These are phyloP conservation scores for Tuberolachnus salignus DNA, from an alignment of 2,888 invertebrate genomes.

Conservation along the genomic window DNA sequence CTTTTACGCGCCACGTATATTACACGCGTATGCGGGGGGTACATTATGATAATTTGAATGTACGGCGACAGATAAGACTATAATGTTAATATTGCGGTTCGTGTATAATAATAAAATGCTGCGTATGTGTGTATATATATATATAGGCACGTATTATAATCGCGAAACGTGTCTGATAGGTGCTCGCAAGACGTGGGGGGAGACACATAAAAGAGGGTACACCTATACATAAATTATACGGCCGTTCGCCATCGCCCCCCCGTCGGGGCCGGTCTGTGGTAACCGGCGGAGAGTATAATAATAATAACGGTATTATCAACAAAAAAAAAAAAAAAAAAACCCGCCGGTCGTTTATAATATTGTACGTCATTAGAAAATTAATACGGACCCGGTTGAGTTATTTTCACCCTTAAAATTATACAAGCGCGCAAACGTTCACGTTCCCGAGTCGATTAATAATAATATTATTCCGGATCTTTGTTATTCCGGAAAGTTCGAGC, in stretches of 20 bases:
- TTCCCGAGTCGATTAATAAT: no score
- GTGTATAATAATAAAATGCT: constrained; percentile 2
- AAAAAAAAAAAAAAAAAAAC: no score
- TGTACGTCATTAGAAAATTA: not conserved
- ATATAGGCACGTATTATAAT: not conserved
- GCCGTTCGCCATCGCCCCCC: no score
- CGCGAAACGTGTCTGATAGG: not conserved
- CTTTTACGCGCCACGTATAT: constrained; percentile 2
- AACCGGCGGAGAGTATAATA: not conserved
- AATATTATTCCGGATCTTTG: no score
- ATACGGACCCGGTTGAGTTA: not conserved
- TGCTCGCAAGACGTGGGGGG: no score
- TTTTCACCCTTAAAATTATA: no score
- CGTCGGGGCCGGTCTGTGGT: no score
- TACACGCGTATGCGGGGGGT: not conserved
- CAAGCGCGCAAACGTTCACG: no score
- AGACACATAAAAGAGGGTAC: no score
- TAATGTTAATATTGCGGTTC: not conserved
- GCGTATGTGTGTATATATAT: no score
- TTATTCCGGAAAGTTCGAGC: no score
- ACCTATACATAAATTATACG: not conserved
- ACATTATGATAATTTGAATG: constrained; percentile 28
- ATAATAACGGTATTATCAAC: no score
- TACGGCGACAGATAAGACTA: not conserved
- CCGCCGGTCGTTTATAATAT: not conserved